A percentile compares a stretch with the other conserved stretches of the same genome.
phyloP scores from a whole-genome alignment of 2,113 vertebrate genomes.

The Ifrita kowaldi region DNA sequence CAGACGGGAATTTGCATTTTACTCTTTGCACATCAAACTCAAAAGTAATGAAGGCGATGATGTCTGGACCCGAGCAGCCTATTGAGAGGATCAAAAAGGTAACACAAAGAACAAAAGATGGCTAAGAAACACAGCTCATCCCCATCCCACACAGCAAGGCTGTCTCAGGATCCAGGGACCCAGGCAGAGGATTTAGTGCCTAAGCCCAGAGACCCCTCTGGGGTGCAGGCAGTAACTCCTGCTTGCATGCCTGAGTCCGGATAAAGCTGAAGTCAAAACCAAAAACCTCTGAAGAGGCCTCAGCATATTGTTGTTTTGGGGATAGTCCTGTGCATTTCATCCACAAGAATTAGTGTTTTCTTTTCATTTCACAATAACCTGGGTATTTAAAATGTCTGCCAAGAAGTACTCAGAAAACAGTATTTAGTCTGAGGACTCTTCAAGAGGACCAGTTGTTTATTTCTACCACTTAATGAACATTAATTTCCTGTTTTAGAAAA shows the following conservation, averaged over 20 bases:
- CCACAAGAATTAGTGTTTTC: constrained; percentile 47
- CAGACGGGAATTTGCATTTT: constrained; percentile 12
- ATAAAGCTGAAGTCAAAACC: constrained; percentile 5
- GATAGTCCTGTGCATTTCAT: constrained; percentile 22
- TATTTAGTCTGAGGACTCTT: constrained; percentile 29
- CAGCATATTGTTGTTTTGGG: constrained; percentile 33
- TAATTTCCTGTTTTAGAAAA: constrained; percentile 70
- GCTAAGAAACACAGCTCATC: not conserved
- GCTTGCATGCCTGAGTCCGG: not conserved
- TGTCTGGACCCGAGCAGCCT: not conserved
- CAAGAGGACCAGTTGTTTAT: constrained; percentile 41
- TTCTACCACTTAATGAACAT: constrained; percentile 45
- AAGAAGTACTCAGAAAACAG: constrained; percentile 28
- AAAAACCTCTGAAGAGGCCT: constrained; percentile 30
- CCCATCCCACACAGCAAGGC: not conserved
- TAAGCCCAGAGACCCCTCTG: constrained; percentile 16
- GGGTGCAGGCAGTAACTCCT: constrained; percentile 7
- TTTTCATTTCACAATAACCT: constrained; percentile 63
- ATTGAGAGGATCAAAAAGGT: constrained; percentile 45
- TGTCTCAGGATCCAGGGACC: not conserved
- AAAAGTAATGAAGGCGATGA: not conserved
- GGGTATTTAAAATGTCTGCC: constrained; percentile 52
- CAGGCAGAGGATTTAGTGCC: constrained; percentile 39
- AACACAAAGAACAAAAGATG: constrained; percentile 41
- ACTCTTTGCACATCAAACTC: not conserved